These are phyloP conservation scores for Proisotoma minuta DNA, from an alignment of 2,888 invertebrate genomes.

Conservation along the genomic window DNA sequence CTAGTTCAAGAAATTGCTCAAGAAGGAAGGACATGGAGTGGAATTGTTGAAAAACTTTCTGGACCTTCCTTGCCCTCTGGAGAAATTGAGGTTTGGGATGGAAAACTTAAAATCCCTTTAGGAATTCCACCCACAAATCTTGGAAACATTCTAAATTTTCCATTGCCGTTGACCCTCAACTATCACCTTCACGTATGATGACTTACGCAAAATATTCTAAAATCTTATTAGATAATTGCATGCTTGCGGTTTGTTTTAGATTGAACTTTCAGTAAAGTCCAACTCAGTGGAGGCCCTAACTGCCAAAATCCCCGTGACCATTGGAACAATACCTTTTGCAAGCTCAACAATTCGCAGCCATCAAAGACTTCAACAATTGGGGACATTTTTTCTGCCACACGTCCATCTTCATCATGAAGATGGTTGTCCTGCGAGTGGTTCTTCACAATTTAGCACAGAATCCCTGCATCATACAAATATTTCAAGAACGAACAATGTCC, in stretches of 20 bases:
- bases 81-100: slow-evolving; percentile 32
- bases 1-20: slow-evolving; percentile 17
- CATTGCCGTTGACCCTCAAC: slow-evolving; percentile 22
- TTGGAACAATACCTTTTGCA: slow-evolving; percentile 27
- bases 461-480: neutral
- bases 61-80: no score
- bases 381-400: no score
- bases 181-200: slow-evolving; percentile 31
- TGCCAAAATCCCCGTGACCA: slow-evolving; percentile 30
- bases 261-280: slow-evolving; percentile 28
- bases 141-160: slow-evolving; percentile 35
- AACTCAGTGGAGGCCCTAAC: slow-evolving; percentile 29
- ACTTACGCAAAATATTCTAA: neutral
- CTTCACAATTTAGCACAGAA: neutral
- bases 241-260: slow-evolving; percentile 21
- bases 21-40: neutral
- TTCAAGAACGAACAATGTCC: neutral
- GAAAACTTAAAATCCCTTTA: slow-evolving; percentile 30
- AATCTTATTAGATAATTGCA: no score
- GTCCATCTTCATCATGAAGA: neutral
- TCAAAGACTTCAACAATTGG: neutral
- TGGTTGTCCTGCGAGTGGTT: neutral
- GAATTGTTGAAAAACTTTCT: neutral
- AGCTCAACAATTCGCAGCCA: slow-evolving; percentile 1
- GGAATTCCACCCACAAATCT: slow-evolving; percentile 36